Percentiles rank a stretch among this genome's conserved stretches.
phyloP scores from a whole-genome alignment of 2,797 vertebrate genomes.

The Pitangus sulphuratus region DNA sequence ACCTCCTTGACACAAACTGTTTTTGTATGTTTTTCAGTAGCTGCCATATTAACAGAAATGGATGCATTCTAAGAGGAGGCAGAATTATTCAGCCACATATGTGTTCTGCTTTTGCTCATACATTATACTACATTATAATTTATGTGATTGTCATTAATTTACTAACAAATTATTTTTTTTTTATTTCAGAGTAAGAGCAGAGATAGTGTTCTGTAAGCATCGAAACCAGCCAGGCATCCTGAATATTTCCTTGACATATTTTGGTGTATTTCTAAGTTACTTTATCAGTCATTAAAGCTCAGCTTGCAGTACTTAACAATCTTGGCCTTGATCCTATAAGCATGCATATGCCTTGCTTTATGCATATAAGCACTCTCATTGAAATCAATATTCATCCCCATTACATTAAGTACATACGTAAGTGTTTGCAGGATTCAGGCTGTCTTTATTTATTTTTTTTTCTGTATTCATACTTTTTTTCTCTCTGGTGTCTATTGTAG shows the following conservation, averaged over 20 bases:
- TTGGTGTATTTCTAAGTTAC: conserved; percentile 33
- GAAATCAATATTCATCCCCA: conserved; percentile 59
- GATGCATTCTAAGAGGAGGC: neutral
- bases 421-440: conserved; percentile 31
- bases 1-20: conserved; percentile 3
- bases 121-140: neutral
- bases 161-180: conserved; percentile 13
- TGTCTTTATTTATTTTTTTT: neutral
- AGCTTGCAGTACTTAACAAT: conserved; percentile 45
- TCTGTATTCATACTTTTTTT: conserved; percentile 34
- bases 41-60: neutral
- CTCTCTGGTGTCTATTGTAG: conserved; percentile 29
- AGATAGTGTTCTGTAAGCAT: neutral
- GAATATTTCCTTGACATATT: conserved; percentile 24
- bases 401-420: conserved; percentile 34
- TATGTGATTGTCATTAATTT: conserved; percentile 17
- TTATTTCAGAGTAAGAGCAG: neutral
- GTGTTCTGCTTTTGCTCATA: neutral
- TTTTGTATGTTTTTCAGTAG: neutral
- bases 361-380: conserved; percentile 45
- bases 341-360: conserved; percentile 34
- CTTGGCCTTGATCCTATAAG: conserved; percentile 60
- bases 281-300: conserved; percentile 50
- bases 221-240: neutral
- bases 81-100: neutral